Base-by-base conservation (phyloP, 2,888 invertebrate species). In the Drosophila ochracea region DNA sequence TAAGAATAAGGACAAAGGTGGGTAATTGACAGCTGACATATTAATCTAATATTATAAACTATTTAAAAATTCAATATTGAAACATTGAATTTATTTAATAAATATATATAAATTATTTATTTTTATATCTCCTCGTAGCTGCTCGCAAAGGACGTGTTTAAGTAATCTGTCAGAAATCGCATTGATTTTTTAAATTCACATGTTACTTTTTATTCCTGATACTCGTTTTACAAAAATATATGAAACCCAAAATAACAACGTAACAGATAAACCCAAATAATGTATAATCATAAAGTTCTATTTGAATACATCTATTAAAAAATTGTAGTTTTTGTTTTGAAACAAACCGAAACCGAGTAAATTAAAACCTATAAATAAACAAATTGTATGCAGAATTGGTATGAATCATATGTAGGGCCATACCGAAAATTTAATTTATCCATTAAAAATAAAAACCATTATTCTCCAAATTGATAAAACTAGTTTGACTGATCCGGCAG, bases 1-100 rank as follows among this genome's bases (percentile, higher is more conserved):
- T 78, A 93, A 93, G 84, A 93, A 93, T 80, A 93, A 93, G 87
- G 93, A 93, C 91, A 95, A 95, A 94, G 94, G 94, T 93, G 94
- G 95, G 94, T 95, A 95, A 93, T 21, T 11, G 21, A 19, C 28
- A 19, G 16, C 31, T 21, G 10, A 43, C 4, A 37, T 25, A 49
- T 30, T 37, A 25, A 16, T 10, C 19, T 19, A n/a, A 33, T 21
- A 4, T 62, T 35, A 19, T 9, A 60, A 37, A 11, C 13, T 31
- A 3, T 11, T 16, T 19, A 19, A 21, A 11, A 9, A 25, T 25
- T 62, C 3, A 39, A 43, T 37, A 35, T 30, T 50, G 4, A n/a
- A 13, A 19, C 2, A 16, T 10, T 10, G 4, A 6, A 13, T 28
- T n/a, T 37, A n/a, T 52, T 28, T 7, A 31, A 19, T 37, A 11